Conservation (phyloP, 1,140 invertebrate genomes). For the Cryptotermes secundus region DNA sequence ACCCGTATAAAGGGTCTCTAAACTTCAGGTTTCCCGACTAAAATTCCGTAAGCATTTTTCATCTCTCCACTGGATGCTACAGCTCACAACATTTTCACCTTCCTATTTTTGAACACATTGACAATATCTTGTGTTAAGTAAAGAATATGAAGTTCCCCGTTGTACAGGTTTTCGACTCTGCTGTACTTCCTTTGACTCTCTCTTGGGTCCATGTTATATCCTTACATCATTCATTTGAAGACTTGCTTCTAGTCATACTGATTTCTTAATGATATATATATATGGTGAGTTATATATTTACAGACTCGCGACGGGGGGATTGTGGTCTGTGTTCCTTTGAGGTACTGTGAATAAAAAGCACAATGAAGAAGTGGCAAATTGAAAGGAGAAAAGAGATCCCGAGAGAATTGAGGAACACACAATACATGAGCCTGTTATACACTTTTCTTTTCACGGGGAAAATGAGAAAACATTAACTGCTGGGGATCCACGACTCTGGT, state of each 20-base stretch:
- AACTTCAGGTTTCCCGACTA: too few relatives aligned
- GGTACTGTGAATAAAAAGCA: neutral
- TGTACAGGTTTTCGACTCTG: too few relatives aligned
- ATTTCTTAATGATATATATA: neutral
- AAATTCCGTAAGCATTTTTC: too few relatives aligned
- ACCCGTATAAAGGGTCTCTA: too few relatives aligned
- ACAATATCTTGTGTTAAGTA: too few relatives aligned
- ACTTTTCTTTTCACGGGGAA: neutral
- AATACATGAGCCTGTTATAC: neutral
- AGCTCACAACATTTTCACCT: too few relatives aligned
- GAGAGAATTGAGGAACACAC: neutral
- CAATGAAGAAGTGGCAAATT: neutral
- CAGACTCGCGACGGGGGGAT: too few relatives aligned
- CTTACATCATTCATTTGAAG: neutral
- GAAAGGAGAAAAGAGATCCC: neutral
- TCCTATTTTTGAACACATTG: too few relatives aligned
- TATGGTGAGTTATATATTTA: neutral
- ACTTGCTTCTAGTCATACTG: neutral
- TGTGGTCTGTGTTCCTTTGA: neutral
- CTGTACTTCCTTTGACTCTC: too few relatives aligned
- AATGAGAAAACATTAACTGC: neutral
- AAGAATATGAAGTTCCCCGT: too few relatives aligned
- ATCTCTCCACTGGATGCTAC: too few relatives aligned
- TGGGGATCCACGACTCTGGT: neutral
- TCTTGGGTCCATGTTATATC: neutral